Conservation (phyloP, 2,888 invertebrate genomes). For the Pasiphila rectangulata region DNA sequence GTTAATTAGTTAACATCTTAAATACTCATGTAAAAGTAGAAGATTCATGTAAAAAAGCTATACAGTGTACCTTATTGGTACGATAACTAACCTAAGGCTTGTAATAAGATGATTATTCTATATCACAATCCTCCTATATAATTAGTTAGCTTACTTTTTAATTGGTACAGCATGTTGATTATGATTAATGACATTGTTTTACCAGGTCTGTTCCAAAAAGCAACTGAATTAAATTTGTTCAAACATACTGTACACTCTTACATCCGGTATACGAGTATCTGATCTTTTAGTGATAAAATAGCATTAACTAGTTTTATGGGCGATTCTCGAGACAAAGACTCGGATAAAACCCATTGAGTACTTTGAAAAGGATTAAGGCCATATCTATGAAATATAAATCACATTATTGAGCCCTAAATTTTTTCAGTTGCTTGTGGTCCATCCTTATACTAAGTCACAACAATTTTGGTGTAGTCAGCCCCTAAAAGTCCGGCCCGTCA, state of each 20-base stretch:
- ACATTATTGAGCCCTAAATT: too few relatives aligned
- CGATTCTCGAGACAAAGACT: not conserved
- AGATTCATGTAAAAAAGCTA: slow-evolving; percentile 29
- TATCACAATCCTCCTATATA: slow-evolving; percentile 66
- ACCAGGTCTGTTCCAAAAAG: not conserved
- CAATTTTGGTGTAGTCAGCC: not conserved
- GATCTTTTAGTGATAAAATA: too few relatives aligned
- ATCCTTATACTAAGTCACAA: slow-evolving; percentile 2
- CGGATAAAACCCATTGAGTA: too few relatives aligned
- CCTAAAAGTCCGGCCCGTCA: not conserved
- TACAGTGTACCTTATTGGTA: slow-evolving; percentile 31
- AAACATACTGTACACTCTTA: too few relatives aligned
- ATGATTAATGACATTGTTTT: slow-evolving; percentile 32
- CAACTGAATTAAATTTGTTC: not conserved
- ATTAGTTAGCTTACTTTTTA: slow-evolving; percentile 48
- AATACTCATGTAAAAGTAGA: slow-evolving; percentile 20
- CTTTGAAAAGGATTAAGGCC: too few relatives aligned
- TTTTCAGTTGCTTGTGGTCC: not conserved
- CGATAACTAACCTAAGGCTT: slow-evolving; percentile 35
- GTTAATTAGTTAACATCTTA: slow-evolving; percentile 7
- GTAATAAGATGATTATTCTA: slow-evolving; percentile 60
- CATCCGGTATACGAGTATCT: not conserved
- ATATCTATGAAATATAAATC: too few relatives aligned
- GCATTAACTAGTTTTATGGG: not conserved
- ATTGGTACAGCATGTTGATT: slow-evolving; percentile 46